Evolutionary conservation across 2,113 vertebrate genomes (phyloP).

Genomic region (Corvus hawaiiensis): DNA sequence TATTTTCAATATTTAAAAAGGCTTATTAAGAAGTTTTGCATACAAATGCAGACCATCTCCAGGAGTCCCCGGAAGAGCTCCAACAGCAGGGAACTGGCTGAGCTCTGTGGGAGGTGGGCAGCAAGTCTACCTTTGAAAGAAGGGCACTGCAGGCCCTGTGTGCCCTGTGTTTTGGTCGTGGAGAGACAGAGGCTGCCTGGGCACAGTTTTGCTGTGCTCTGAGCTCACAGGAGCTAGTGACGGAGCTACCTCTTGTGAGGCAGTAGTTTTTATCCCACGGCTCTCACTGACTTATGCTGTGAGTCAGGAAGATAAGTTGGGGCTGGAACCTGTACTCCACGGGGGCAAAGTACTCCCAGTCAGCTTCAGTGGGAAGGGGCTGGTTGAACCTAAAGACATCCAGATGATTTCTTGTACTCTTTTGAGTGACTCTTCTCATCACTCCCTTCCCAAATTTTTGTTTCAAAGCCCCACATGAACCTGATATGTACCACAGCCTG

Average conservation of each 20-base stretch:
- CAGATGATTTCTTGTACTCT: neutral
- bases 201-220: neutral
- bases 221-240: neutral
- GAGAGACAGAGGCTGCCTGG: neutral
- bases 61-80: neutral
- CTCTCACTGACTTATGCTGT: neutral
- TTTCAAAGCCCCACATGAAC: neutral
- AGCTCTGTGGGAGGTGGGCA: neutral
- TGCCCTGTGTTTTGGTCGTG: accelerated
- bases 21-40: neutral
- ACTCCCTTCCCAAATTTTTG: neutral
- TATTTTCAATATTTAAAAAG: neutral
- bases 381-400: neutral
- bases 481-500: neutral
- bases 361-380: neutral
- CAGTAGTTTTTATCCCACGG: neutral
- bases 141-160: neutral
- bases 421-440: neutral
- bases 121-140: neutral
- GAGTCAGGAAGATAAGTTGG: neutral
- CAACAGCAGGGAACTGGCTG: neutral
- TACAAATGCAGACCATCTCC: neutral
- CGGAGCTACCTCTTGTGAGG: neutral
- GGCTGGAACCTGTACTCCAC: neutral
- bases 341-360: neutral